A percentile compares a stretch with the other conserved stretches of the same genome.
These are phyloP conservation scores for Toxonevra muliebris DNA, from an alignment of 2,888 invertebrate genomes.

Conservation along the genomic window DNA sequence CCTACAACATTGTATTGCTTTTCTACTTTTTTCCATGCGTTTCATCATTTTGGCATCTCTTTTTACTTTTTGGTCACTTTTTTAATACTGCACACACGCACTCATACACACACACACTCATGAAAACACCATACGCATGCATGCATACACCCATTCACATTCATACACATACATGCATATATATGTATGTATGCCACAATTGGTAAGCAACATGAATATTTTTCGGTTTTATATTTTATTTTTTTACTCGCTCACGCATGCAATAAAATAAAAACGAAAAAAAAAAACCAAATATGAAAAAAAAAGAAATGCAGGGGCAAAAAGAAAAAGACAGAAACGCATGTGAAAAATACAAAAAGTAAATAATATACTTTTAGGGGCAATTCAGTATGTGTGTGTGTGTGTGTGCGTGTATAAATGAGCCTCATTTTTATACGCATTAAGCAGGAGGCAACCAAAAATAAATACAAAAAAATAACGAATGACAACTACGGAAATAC, in stretches of 20 bases:
- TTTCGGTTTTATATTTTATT: conserved; percentile 13
- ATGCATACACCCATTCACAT: conserved; percentile 1
- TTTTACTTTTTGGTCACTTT: conserved; percentile 21
- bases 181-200: background rate
- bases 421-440: background rate
- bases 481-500: too few relatives aligned
- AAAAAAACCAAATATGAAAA: background rate
- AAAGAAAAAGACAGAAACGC: too few relatives aligned
- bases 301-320: too few relatives aligned
- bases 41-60: conserved; percentile 38
- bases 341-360: too few relatives aligned
- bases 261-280: conserved; percentile 18
- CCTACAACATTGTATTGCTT: conserved; percentile 15
- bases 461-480: background rate
- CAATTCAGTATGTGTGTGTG: conserved; percentile 12
- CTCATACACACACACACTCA: background rate
- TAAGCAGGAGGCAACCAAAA: background rate
- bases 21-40: conserved; percentile 37
- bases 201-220: too few relatives aligned
- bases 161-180: conserved; percentile 3
- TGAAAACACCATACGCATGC: background rate
- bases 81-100: background rate
- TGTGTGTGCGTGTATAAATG: conserved; percentile 14
- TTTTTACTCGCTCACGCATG: conserved; percentile 29
- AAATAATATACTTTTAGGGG: too few relatives aligned